These are phyloP conservation scores for Aplocera efformata DNA, from an alignment of 2,888 invertebrate genomes.

Conservation along the genomic window DNA sequence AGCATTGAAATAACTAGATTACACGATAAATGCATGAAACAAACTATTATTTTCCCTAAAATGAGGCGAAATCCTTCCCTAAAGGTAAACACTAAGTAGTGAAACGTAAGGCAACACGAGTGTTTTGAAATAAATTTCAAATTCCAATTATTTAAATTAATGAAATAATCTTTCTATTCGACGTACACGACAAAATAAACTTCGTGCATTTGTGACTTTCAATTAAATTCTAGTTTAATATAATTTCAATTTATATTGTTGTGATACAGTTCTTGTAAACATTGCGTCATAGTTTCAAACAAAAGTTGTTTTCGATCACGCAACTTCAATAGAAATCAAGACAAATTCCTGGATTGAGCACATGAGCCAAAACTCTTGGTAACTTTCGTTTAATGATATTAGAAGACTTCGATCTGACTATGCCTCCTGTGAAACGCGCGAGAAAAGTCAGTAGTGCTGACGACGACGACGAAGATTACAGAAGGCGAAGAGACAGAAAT, in stretches of 20 bases:
- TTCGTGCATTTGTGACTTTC: too few relatives aligned
- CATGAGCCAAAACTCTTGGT: conserved; percentile 19
- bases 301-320: background rate
- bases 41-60: too few relatives aligned
- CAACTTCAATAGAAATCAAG: background rate
- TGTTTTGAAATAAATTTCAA: too few relatives aligned
- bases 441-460: conserved; percentile 79
- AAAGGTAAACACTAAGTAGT: too few relatives aligned
- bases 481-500: conserved; percentile 87
- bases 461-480: conserved; percentile 86
- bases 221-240: too few relatives aligned
- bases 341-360: conserved; percentile 11
- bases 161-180: too few relatives aligned
- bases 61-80: too few relatives aligned
- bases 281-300: conserved; percentile 34
- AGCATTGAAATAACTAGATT: too few relatives aligned
- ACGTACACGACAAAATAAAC: too few relatives aligned
- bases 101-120: too few relatives aligned
- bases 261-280: conserved; percentile 18
- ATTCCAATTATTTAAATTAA: too few relatives aligned
- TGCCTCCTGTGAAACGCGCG: conserved; percentile 67
- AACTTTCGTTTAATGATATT: conserved; percentile 51
- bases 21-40: too few relatives aligned
- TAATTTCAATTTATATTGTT: background rate
- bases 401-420: conserved; percentile 45